Base-by-base conservation (phyloP, 2,797 vertebrate genomes). In the Borostomias antarcticus region DNA sequence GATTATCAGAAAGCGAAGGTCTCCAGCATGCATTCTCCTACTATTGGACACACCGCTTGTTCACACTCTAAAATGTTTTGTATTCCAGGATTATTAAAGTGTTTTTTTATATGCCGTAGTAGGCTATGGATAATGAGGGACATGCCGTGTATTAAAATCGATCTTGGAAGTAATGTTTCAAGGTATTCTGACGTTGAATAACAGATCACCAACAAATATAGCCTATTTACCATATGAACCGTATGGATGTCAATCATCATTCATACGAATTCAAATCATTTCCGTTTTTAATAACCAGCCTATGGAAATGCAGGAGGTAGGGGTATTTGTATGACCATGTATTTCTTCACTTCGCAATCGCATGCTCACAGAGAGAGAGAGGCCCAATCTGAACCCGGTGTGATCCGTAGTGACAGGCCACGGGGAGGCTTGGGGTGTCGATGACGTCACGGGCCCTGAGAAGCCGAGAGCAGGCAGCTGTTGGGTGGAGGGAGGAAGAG, bases 401-500 rank as follows among this genome's bases (percentile, higher is more conserved):
- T 67, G 51, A 25, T 5, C 56, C 53, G 59, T 37, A 57, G 35
- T 73, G 57, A 68, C 45, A 62, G 21, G 17, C 40, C 15, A 17
- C n/a, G 40, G 40, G n/a, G 13, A 43, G 40, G 5, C 45, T 11
- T 4, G 50, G 23, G 50, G 30, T 25, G 4, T 26, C 33, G 21
- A 52, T 72, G 56, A 70, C 70, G 56, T 73, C 64, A 73, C 50
- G 58, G 51, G 26, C 59, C 54, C 32, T 32, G 63, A 37, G 43
- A 29, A 63, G 58, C 65, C 26, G 66, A 30, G 62, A 69, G 17
- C 58, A 35, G 58, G 11, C 77, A 72, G 70, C 61, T 78, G 75
- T 52, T 69, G 60, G 70, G 69, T 71, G 72, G 69, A 74, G 75
- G 51, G 51, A 21, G 35, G 35, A 37, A 37, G 35, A 37, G 35